phyloP scores from a whole-genome alignment of 2,888 invertebrate species.

The Tineola bisselliella region DNA sequence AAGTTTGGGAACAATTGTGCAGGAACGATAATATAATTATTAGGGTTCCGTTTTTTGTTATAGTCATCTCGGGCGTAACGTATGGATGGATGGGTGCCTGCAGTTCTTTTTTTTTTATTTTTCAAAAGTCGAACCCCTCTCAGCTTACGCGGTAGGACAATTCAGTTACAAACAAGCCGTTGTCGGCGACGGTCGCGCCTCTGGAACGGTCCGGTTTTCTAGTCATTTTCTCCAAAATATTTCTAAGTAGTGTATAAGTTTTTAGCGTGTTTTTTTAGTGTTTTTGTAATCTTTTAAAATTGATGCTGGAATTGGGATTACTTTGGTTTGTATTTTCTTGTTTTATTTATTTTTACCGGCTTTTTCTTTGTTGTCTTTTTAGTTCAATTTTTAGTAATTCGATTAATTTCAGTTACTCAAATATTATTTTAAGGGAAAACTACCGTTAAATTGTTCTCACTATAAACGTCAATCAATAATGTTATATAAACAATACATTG shows the following conservation, averaged over 20 bases:
- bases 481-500: too few relatives aligned
- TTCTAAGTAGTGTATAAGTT: conserved; percentile 21
- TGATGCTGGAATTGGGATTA: conserved; percentile 64
- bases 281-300: conserved; percentile 27
- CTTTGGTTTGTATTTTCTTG: conserved; percentile 49
- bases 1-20: conserved; percentile 46
- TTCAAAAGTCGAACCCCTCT: conserved; percentile 52
- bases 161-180: conserved; percentile 60
- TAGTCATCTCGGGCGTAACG: conserved; percentile 62
- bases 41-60: conserved; percentile 63
- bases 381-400: too few relatives aligned
- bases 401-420: too few relatives aligned
- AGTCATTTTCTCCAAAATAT: conserved; percentile 62
- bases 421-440: too few relatives aligned
- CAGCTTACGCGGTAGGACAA: not conserved
- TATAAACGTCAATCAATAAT: too few relatives aligned
- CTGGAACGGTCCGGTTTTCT: conserved; percentile 43
- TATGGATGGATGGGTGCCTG: conserved; percentile 48
- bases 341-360: not conserved
- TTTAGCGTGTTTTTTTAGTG: conserved; percentile 32
- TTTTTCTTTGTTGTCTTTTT: too few relatives aligned
- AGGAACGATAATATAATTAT: conserved; percentile 44
- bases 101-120: conserved; percentile 33
- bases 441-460: too few relatives aligned
- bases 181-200: conserved; percentile 52